Evolutionary conservation across 2,797 vertebrate genomes (phyloP).

Genomic region (Enteromius paludinosus): DNA sequence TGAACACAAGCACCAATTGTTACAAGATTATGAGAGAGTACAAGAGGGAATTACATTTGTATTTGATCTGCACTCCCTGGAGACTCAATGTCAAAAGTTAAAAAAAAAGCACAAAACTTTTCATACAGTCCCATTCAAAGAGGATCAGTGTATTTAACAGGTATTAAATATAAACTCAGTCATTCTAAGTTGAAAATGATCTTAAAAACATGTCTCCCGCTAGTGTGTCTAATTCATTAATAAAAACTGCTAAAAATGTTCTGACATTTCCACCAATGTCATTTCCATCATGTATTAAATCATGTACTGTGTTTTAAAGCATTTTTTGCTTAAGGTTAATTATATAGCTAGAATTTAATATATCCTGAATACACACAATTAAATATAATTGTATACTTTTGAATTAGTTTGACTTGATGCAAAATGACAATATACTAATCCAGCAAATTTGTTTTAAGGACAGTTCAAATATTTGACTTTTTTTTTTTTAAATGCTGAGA

Average conservation of each 20-base stretch:
- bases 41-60: conserved; percentile 35
- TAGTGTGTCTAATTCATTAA: neutral
- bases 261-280: neutral
- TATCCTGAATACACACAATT: neutral
- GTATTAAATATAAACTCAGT: neutral
- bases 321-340: neutral
- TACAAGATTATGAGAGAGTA: conserved; percentile 32
- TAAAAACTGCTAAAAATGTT: neutral
- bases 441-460: neutral
- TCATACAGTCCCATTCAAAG: neutral
- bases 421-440: neutral
- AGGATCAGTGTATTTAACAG: neutral
- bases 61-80: conserved; percentile 24
- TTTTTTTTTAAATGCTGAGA: neutral
- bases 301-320: neutral
- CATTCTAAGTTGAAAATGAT: neutral
- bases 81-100: conserved; percentile 15
- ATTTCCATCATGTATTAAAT: neutral
- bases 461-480: neutral
- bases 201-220: neutral
- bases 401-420: neutral
- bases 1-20: conserved; percentile 32
- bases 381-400: neutral
- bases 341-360: neutral
- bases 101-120: conserved; percentile 7